Evolutionary conservation across 2,113 vertebrate genomes (phyloP), one percentile per base, ranked within the genome.

Genomic region (Oceanodroma tethys): DNA sequence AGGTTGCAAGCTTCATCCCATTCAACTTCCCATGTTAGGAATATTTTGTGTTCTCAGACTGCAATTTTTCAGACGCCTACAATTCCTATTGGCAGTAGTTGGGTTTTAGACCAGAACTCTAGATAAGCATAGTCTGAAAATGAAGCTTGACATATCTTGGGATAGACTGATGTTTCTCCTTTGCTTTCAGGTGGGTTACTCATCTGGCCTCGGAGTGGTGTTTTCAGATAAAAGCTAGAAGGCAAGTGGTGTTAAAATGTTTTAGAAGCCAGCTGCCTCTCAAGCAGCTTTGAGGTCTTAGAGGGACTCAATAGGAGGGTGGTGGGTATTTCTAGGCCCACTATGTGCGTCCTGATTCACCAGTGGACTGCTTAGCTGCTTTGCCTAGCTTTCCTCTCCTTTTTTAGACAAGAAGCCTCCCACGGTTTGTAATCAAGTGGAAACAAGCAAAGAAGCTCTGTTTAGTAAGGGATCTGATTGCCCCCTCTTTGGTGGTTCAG

Each of bases 311-410:
- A 0, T 5, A 45, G 48, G 29, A 80, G 14, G 2, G 27, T 86
- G 55, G 19, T 67, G 22, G 43, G 13, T 81, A 22, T 85, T 82
- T 92, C 47, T 29, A 52, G 43, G 43, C 34, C 71, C 8, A 11
- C 30, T 63, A 13, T 2, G 1, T 55, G 13, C 0, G 1, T 58
- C 65, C 19, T 3, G 1, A 13, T 71, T 85, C n/a, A 62, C 43
- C 36, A 50, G 23, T 1, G 19, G n/a, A 13, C 56, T 92, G 23
- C 40, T 89, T 84, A 19, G 8, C 23, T 63, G 40, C 74, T 86
- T 86, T 80, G 22, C 58, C 75, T 60, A 26, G 43, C 27, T 86
- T 84, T 84, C 11, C 3, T 76, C 26, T 88, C 13, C 19, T 60
- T 74, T 79, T 53, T 78, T 19, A 55, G n/a, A 48, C 32, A 68